phyloP scores from a whole-genome alignment of 1,140 invertebrate genomes.

The Brachionus angularis region DNA sequence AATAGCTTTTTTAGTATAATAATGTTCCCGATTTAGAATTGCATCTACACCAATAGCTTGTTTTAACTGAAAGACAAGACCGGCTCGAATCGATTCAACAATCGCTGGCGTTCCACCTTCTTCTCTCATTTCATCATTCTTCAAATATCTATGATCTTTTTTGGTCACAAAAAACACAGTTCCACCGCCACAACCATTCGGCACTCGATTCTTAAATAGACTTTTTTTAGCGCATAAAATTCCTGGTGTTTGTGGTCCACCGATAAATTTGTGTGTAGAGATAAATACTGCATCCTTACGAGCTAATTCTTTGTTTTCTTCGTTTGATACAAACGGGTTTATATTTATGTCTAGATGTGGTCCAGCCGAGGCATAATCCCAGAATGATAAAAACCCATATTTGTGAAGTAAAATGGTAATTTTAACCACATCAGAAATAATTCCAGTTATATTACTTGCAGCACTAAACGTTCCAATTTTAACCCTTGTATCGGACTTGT shows the following conservation, averaged over 20 bases:
- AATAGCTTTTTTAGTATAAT: constrained; percentile 11
- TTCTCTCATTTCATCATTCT: constrained; percentile 47
- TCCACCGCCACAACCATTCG: constrained; percentile 48
- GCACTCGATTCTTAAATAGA: constrained; percentile 48
- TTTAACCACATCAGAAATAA: constrained; percentile 74
- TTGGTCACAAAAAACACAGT: constrained; percentile 49
- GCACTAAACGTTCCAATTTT: constrained; percentile 78
- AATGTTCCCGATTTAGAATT: background rate
- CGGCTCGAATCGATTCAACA: constrained; percentile 68
- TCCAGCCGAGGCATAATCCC: constrained; percentile 80
- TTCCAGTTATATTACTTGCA: constrained; percentile 82
- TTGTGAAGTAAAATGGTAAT: constrained; percentile 76
- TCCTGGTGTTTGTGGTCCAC: constrained; percentile 76
- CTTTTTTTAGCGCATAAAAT: constrained; percentile 49
- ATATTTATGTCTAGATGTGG: constrained; percentile 76
- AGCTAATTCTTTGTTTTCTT: constrained; percentile 61
- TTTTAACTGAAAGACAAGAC: constrained; percentile 78
- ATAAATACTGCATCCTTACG: constrained; percentile 86
- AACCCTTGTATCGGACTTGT: constrained; percentile 46
- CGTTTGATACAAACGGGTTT: constrained; percentile 65
- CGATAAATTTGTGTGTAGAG: constrained; percentile 83
- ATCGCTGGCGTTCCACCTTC: constrained; percentile 49
- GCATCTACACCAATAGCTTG: constrained; percentile 65
- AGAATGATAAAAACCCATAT: constrained; percentile 76
- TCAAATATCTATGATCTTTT: constrained; percentile 45